These are phyloP conservation scores for Serripes groenlandicus DNA, from an alignment of 2,888 invertebrate species.

Conservation along the genomic window DNA sequence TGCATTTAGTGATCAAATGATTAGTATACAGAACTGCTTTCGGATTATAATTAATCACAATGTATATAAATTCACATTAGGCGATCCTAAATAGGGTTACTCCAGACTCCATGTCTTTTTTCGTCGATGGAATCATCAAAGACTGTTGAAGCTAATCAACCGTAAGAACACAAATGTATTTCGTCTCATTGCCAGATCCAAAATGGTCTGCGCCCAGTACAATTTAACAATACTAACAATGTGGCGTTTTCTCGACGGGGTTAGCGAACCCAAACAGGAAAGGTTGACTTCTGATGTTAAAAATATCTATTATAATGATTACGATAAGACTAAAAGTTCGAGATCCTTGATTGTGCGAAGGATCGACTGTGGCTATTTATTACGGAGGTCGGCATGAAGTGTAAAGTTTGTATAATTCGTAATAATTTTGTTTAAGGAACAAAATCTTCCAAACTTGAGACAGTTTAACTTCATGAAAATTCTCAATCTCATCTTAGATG, in stretches of 20 bases:
- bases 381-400: not conserved
- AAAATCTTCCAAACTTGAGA: slow-evolving; percentile 25
- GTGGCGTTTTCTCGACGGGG: slow-evolving; percentile 23
- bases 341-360: not conserved
- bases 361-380: slow-evolving; percentile 12
- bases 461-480: slow-evolving; percentile 26
- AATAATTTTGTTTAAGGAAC: no score
- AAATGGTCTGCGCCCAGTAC: not conserved
- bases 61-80: no score
- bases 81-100: no score
- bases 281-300: not conserved
- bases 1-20: no score
- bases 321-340: not conserved
- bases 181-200: no score
- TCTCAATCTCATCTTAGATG: slow-evolving; percentile 3
- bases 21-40: no score
- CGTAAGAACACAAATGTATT: no score
- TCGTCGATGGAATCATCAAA: no score
- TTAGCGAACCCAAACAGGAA: not conserved
- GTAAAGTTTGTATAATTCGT: slow-evolving; percentile 14
- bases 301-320: slow-evolving; percentile 1
- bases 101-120: no score
- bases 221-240: no score
- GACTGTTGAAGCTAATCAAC: no score
- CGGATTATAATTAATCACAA: no score